Evolutionary conservation across 2,888 invertebrate genomes (phyloP).

Genomic region (Chloroclysta siterata): DNA sequence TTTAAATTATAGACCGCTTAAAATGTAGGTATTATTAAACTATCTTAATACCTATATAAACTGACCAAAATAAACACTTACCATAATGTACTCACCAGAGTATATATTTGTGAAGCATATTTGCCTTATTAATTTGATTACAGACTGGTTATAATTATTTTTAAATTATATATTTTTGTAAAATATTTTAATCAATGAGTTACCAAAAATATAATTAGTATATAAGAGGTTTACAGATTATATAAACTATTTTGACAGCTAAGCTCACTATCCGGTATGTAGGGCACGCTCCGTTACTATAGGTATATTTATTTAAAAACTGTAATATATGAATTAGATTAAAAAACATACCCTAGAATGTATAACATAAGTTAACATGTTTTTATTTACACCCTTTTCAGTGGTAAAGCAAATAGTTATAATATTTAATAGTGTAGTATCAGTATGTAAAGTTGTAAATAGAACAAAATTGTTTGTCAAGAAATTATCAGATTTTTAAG

Average conservation of each 20-base stretch:
- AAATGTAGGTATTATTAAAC: too few relatives aligned
- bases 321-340: not conserved
- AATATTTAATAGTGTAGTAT: not conserved
- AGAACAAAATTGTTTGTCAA: slow-evolving; percentile 2
- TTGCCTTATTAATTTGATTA: not conserved
- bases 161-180: not conserved
- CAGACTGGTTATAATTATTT: not conserved
- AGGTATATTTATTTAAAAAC: not conserved
- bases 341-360: too few relatives aligned
- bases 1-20: not conserved
- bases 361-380: too few relatives aligned
- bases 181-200: not conserved
- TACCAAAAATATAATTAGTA: slow-evolving; percentile 2
- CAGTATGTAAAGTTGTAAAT: not conserved
- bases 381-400: too few relatives aligned
- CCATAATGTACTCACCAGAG: not conserved
- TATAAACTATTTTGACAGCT: not conserved
- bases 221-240: not conserved
- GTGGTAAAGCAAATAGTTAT: not conserved
- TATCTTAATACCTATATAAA: too few relatives aligned
- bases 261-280: not conserved
- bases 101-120: not conserved
- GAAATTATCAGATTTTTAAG: not conserved
- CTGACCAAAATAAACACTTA: not conserved
- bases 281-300: not conserved